A percentile compares a stretch with the other conserved stretches of the same genome.
Conservation (phyloP, 92 coral and sea anemone genomes). For the Palythoa grandiflora region DNA sequence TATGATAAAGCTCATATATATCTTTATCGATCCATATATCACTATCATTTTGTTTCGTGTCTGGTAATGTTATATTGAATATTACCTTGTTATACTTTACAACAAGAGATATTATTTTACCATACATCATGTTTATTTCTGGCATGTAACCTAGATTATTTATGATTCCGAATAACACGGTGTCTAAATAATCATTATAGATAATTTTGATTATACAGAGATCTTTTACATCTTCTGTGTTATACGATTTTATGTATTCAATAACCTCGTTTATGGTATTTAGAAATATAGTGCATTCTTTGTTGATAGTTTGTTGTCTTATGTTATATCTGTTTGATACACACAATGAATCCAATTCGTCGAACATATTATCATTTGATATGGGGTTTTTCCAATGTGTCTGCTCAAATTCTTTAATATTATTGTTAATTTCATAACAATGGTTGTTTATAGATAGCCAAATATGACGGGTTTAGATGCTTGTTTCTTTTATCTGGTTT, state of each 20-base stretch:
- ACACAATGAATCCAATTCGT: too few species aligned
- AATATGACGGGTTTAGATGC: background rate
- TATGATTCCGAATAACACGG: background rate
- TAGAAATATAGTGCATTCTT: background rate
- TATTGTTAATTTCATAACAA: conserved; percentile 21
- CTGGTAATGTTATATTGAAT: background rate
- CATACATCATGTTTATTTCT: background rate
- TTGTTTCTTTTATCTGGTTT: conserved; percentile 27
- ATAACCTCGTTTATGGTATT: conserved; percentile 35
- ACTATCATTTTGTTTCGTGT: background rate
- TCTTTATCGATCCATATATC: conserved; percentile 33
- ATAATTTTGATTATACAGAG: background rate
- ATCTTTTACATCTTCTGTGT: background rate
- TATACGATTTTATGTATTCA: background rate
- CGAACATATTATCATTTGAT: conserved; percentile 15
- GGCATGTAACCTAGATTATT: conserved; percentile 10
- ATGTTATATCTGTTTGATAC: conserved; percentile 37
- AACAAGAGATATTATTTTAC: conserved; percentile 20
- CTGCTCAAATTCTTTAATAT: conserved; percentile 8
- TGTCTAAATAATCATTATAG: conserved; percentile 11
- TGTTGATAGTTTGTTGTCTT: conserved; percentile 14
- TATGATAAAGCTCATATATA: background rate
- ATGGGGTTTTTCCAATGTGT: background rate
- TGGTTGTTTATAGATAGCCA: background rate
- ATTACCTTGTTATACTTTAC: background rate